Evolutionary conservation across 2,797 vertebrate species (phyloP), one percentile per base, ranked within the genome.

Genomic region (Perodicticus potto): DNA sequence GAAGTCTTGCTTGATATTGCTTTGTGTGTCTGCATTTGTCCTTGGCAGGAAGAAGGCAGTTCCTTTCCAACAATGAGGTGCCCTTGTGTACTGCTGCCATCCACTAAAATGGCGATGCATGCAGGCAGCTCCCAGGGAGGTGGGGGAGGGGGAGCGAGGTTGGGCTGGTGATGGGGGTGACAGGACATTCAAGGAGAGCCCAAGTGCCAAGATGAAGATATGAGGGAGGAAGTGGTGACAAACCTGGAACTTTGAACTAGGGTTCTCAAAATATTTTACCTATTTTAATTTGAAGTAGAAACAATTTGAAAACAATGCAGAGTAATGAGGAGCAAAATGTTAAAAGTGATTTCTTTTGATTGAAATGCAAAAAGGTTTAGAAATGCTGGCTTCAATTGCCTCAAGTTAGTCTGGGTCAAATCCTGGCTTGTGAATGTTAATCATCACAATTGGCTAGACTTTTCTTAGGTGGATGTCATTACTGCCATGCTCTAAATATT

Each of bases 51-150:
- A 73, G 65, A 82, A 91, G 57, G 90, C 72, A 72, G 87, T 84
- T 97, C 82, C 89, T 86, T 74, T 97, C 95, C 97, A 98, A 86
- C 82, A 90, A 19, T 73, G 82, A 74, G 84, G 82, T 97, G 93
- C 93, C 95, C 97, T 93, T 96, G 97, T 84, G 78, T 90, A 77
- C 72, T 78, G 63, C 65, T 93, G 94, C 94, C 94, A 81, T 95
- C 83, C 92, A 40, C 49, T 76, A 59, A 95, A 94, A 83, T 65
- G 90, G 53, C 67, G 87, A 45, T 73, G 61, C 83, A 11, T 89
- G 76, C 27, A 65, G 59, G 86, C 72, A 45, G 82, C 77, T 82
- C 81, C 82, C 83, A 84, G 88, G 70, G 76, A 37, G 76, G 45
- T 7, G 17, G 27, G 40, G 32, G 11, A 22, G 40, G 40, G 0